phyloP scores from a whole-genome alignment of 2,113 vertebrate genomes.

The Austrofundulus limnaeus region DNA sequence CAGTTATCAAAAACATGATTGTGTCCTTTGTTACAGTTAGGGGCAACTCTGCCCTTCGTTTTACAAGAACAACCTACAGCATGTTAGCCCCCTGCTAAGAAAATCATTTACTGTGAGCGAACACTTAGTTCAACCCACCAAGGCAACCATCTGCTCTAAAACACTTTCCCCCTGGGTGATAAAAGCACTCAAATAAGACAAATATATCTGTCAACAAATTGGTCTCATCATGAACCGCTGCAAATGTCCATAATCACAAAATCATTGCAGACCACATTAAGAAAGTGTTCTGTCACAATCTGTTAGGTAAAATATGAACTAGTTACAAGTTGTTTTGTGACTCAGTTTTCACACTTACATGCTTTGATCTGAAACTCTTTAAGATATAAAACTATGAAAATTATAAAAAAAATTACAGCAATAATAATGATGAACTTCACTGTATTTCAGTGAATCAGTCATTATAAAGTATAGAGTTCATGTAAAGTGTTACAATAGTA shows the following conservation, averaged over 20 bases:
- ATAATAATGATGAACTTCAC: background rate
- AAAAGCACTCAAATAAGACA: conserved; percentile 13
- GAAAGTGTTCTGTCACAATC: conserved; percentile 25
- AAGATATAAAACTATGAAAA: background rate
- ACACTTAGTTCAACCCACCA: conserved; percentile 37
- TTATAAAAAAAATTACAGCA: background rate
- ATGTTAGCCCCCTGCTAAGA: conserved; percentile 39
- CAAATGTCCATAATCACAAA: conserved; percentile 41
- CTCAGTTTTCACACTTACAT: background rate
- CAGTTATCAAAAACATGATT: conserved; percentile 28
- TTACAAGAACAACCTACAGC: conserved; percentile 29
- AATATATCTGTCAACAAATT: conserved; percentile 34
- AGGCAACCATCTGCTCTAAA: conserved; percentile 55
- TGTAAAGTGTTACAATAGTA: too few relatives aligned
- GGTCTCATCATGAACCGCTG: conserved; percentile 12
- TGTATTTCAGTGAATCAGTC: conserved; percentile 7
- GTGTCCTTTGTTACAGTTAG: conserved; percentile 19
- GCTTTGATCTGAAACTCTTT: background rate
- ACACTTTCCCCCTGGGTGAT: conserved; percentile 51
- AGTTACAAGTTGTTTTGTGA: background rate
- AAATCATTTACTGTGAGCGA: conserved; percentile 59
- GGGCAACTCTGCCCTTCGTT: conserved; percentile 21
- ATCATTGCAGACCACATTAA: conserved; percentile 31
- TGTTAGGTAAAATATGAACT: conserved; percentile 28
- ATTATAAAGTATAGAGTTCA: background rate